These are phyloP conservation scores for Ceratosolen fusciceps DNA, from an alignment of 1,140 invertebrate species.

Conservation along the genomic window DNA sequence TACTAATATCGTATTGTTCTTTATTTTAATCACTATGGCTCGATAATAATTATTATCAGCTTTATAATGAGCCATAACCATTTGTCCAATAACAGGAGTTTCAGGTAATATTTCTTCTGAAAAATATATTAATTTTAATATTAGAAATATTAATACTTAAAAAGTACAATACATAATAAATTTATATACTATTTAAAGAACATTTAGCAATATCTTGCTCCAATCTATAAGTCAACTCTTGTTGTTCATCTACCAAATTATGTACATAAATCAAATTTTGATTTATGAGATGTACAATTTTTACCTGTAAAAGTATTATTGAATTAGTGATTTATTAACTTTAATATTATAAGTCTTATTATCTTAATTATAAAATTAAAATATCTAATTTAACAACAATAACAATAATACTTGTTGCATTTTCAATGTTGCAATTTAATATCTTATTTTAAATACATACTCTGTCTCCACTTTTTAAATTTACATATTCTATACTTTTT, in stretches of 20 bases:
- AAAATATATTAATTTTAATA: conserved; percentile 33
- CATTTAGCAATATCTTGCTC: conserved; percentile 59
- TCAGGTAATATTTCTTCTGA: conserved; percentile 53
- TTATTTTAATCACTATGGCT: conserved; percentile 57
- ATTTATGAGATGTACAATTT: conserved; percentile 31
- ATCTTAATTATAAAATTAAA: neutral
- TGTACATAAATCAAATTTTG: conserved; percentile 55
- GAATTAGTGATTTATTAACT: too few relatives aligned
- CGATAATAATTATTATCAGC: conserved; percentile 63
- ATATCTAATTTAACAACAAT: too few relatives aligned
- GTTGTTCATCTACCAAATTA: conserved; percentile 49
- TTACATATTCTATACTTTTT: conserved; percentile 49
- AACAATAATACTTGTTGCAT: too few relatives aligned
- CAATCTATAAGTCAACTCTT: conserved; percentile 55
- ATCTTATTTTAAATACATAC: conserved; percentile 44
- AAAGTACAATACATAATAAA: conserved; percentile 13
- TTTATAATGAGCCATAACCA: conserved; percentile 59
- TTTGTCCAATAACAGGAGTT: conserved; percentile 56
- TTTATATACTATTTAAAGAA: conserved; percentile 53
- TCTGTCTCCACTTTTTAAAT: conserved; percentile 55
- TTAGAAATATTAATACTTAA: neutral
- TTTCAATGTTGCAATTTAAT: neutral
- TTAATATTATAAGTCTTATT: neutral
- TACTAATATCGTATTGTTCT: conserved; percentile 52
- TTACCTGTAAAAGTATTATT: conserved; percentile 29